Conservation (phyloP, 2,888 invertebrate genomes). For the Prosapia bicincta region DNA sequence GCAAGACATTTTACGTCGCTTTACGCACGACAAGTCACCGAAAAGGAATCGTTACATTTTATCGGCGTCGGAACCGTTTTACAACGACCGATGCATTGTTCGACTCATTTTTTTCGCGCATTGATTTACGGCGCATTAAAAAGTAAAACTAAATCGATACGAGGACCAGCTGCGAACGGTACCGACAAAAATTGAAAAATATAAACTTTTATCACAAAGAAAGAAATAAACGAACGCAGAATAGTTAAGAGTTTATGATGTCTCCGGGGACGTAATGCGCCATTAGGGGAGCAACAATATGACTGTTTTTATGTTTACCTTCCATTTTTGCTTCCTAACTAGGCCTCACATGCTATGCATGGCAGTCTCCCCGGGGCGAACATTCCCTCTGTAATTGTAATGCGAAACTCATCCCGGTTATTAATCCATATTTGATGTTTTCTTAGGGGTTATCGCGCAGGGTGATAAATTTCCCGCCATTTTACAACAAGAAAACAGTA, state of each 20-base stretch:
- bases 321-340: background rate
- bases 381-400: background rate
- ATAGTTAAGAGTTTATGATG: background rate
- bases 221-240: background rate
- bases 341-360: background rate
- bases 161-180: background rate
- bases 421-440: background rate
- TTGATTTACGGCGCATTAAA: background rate
- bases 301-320: background rate
- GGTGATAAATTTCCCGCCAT: background rate
- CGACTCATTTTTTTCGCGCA: background rate
- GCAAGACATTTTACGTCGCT: too few species aligned
- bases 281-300: background rate
- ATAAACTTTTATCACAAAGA: constrained; percentile 2
- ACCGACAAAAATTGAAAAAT: background rate
- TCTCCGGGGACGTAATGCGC: background rate
- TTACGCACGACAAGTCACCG: too few species aligned
- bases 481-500: background rate
- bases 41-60: background rate
- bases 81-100: background rate
- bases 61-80: background rate
- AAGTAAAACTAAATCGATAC: background rate
- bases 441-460: background rate
- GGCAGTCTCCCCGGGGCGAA: background rate
- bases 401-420: background rate